Base-by-base conservation (phyloP, 1,140 invertebrate species). In the Tetragonula clypearis region DNA sequence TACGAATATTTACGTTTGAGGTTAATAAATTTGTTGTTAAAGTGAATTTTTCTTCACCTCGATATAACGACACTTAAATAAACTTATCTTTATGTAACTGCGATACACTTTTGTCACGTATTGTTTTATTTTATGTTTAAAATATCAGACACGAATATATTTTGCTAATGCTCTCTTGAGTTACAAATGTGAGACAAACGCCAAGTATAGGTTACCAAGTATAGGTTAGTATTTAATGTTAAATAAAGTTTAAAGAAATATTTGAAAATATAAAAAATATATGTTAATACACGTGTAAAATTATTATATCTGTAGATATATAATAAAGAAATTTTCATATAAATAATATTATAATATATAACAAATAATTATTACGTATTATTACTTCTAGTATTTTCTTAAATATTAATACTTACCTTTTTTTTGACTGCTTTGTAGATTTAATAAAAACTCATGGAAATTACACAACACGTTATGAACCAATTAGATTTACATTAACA, bases 201-300 rank as follows among this genome's bases (percentile, higher is more conserved):
- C 26, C n/a, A 60, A 53, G 41, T 49, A 49, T 49, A 49, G 41
- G 41, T 49, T 41, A 21, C 1, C 2, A 23, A 55, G 11, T 79
- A 65, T n/a, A 79, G 82, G 82, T 84, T 84, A 84, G 19, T 4
- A 53, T 79, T 79, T 65, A 30, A 65, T 72, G 17, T 8, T 12
- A 60, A 72, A 11, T 53, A 55, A 8, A 58, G 35, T 60, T 72
- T 26, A 12, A 23, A 30, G 15, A 14, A 30, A 65, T 56, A 14
- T 6, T 35, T 14, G 26, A 8, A 41, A 35, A n/a, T 53, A 26
- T 71, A 49, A 21, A 35, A 17, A 17, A 14, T 19, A 15, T 4
- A n/a, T 21, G 6, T 58, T 6, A 35, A 35, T 35, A 35, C 35
- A 35, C 3, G 35, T 35, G 35, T 35, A 21, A 60, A 35, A 12